Evolutionary conservation across 2,888 invertebrate genomes (phyloP).

Genomic region (Metalampra italica): DNA sequence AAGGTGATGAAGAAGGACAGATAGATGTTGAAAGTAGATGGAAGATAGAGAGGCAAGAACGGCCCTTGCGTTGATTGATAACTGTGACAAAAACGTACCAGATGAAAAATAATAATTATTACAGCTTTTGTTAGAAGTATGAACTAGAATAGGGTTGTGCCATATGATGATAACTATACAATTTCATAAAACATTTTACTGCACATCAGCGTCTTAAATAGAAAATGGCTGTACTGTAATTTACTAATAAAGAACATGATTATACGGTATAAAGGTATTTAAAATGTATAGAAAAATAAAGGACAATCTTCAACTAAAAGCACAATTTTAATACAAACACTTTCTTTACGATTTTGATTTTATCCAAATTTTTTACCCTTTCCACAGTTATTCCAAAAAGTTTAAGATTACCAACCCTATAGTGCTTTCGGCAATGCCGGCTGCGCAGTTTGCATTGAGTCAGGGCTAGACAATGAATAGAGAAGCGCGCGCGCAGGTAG

Average conservation of each 20-base stretch:
- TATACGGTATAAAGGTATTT: too few species aligned
- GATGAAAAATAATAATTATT: conserved; percentile 79
- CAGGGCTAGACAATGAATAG: conserved; percentile 67
- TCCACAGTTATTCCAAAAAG: too few species aligned
- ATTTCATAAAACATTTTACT: too few species aligned
- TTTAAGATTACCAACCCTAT: conserved; percentile 50
- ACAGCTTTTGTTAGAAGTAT: conserved; percentile 72
- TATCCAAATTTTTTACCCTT: too few species aligned
- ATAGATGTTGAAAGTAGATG: conserved; percentile 26
- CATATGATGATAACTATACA: conserved; percentile 4
- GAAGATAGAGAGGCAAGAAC: conserved; percentile 39
- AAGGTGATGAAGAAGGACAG: conserved; percentile 49
- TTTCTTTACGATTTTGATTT: too few species aligned
- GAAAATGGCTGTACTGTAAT: too few species aligned
- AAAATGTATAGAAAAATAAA: too few species aligned
- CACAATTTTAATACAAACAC: too few species aligned
- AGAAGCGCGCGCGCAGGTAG: conserved; percentile 70
- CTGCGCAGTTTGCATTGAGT: conserved; percentile 65
- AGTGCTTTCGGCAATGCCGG: conserved; percentile 49
- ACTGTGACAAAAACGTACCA: conserved; percentile 79
- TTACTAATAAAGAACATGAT: too few species aligned
- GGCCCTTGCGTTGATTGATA: conserved; percentile 77
- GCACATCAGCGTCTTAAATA: too few species aligned
- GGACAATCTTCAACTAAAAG: too few species aligned
- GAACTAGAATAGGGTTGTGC: conserved; percentile 63